These are phyloP conservation scores for Silurus aristotelis DNA, from an alignment of 2,797 vertebrate species.

Conservation along the genomic window DNA sequence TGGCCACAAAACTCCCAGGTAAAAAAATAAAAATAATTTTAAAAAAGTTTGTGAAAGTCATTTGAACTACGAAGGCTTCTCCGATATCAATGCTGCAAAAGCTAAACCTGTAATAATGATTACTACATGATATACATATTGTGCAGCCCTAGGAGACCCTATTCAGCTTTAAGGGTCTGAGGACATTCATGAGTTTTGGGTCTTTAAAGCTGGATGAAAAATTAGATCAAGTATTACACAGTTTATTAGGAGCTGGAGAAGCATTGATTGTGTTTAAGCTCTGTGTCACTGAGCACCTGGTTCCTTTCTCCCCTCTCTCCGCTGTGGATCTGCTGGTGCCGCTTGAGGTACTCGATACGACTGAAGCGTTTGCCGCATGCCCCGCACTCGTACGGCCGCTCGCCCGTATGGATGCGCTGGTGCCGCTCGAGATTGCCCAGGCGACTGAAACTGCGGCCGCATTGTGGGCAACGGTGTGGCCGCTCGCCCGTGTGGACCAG, in stretches of 20 bases:
- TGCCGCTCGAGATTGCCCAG: constrained; percentile 94
- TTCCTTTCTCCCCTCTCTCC: constrained; percentile 63
- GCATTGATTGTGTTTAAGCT: constrained; percentile 77
- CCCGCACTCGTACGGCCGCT: constrained; percentile 90
- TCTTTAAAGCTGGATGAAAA: constrained; percentile 3
- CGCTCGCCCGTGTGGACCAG: constrained; percentile 91
- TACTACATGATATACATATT: neutral
- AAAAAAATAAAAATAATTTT: neutral
- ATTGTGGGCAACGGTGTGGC: constrained; percentile 91
- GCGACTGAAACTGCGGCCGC: constrained; percentile 92
- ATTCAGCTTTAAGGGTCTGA: neutral
- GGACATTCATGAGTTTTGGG: neutral
- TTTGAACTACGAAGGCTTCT: neutral
- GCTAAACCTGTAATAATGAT: neutral
- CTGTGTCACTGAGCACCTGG: constrained; percentile 69
- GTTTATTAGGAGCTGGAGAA: constrained; percentile 49
- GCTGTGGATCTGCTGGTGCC: constrained; percentile 79
- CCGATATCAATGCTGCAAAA: neutral
- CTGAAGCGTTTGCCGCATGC: constrained; percentile 92
- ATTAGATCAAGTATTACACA: neutral
- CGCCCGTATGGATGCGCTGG: constrained; percentile 88
- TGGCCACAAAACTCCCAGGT: neutral
- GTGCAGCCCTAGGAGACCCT: neutral
- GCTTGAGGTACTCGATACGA: constrained; percentile 80
- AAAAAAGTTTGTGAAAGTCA: neutral